A percentile compares a stretch with the other conserved stretches of the same genome.
Conservation (phyloP, 1,140 invertebrate species). For the Caenorhabditis inopinata region DNA sequence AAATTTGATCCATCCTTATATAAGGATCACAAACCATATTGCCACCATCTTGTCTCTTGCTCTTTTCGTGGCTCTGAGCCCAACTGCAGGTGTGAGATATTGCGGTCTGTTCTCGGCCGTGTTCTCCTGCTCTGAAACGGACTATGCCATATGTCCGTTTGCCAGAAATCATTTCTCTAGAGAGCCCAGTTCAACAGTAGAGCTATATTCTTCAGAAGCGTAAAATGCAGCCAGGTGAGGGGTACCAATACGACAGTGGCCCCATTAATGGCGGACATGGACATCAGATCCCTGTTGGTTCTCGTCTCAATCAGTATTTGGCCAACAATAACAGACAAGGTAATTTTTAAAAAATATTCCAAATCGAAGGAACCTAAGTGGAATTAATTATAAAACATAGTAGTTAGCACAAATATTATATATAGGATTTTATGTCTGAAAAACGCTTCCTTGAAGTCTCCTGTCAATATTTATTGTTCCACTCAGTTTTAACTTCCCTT, state of each 20-base stretch:
- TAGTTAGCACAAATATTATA: no score
- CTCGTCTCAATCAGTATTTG: conserved; percentile 1
- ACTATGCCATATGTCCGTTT: neutral
- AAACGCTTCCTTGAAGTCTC: no score
- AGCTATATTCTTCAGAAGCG: neutral
- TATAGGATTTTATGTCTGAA: no score
- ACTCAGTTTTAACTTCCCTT: no score
- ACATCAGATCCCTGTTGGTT: neutral
- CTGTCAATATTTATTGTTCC: no score
- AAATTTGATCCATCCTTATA: neutral
- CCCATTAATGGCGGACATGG: neutral
- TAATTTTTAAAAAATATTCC: no score
- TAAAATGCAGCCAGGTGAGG: neutral
- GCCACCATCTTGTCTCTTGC: neutral
- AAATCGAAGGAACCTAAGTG: no score
- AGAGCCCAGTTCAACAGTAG: no score
- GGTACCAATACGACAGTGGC: conserved; percentile 3
- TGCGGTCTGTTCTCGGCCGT: neutral
- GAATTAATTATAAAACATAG: no score
- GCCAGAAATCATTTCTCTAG: neutral
- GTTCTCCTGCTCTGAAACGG: neutral
- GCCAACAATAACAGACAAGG: conserved; percentile 22
- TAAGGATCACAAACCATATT: no score
- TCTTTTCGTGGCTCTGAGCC: neutral
- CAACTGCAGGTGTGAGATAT: no score